Evolutionary conservation across 2,888 invertebrate species (phyloP), one percentile per base, ranked within the genome.

Genomic region (Acleris emargana): DNA sequence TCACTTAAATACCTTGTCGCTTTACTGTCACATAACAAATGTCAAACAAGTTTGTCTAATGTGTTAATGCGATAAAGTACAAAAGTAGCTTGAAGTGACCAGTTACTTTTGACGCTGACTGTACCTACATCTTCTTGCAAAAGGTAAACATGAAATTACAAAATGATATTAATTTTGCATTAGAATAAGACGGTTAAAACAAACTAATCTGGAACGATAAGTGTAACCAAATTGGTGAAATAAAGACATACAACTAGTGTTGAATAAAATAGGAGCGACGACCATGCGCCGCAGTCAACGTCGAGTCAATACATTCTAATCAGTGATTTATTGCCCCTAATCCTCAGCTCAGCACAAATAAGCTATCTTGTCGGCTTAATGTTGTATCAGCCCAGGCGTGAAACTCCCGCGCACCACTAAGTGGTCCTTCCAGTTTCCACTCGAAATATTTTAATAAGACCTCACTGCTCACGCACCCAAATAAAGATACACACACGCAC

Each of bases 361-460:
- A 92, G 91, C 91, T 91, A 92, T 92, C 91, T 90, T 90, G 92
- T 91, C 91, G 91, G 89, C 89, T 91, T 91, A 91, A 91, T 90
- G 92, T 91, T 89, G 87, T 91, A 92, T 91, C 91, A 89, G 88
- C 77, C 80, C 89, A 88, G 91, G 92, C 92, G 92, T 91, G 92
- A 92, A 92, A 92, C 92, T 91, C 92, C 91, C 90, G 91, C 88
- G 91, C 89, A 87, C 84, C 89, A 88, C 91, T 92, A 92, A 92
- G 92, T 92, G 92, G 92, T 89, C 91, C 92, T 91, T 90, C 92
- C 92, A 92, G 92, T 92, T 92, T 92, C 91, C 88, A 91, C 86
- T 91, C 91, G 90, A 92, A 92, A 92, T 92, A 91, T 92, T 92
- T 91, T 92, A 92, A 91, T 92, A 92, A 91, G 91, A 87, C 88